Base-by-base conservation (phyloP, 2,797 vertebrate genomes). In the Acrossocheilus wenchowensis region DNA sequence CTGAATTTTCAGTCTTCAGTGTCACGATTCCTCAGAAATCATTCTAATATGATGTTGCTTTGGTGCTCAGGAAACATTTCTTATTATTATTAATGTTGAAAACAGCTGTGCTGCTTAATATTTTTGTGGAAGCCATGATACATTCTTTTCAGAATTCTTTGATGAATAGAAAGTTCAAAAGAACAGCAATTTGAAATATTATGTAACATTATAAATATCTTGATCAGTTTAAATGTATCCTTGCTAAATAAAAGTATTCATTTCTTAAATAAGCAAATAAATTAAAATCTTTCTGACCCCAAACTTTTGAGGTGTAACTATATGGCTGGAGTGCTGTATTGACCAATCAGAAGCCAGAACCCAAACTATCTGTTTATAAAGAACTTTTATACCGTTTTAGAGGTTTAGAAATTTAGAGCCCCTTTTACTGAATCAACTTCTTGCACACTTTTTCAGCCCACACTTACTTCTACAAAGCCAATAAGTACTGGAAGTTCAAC, bases 401-500 rank as follows among this genome's bases (percentile, higher is more conserved):
- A 60, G 75, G 23, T 57, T 78, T 57, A 15, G 11, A 78, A 8
- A 78, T 78, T n/a, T 57, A n/a, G 6, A 78, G 26, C 9, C 15
- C 34, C 57, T 74, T 54, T 78, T 17, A 78, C 84, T 50, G 54
- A 77, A 14, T 78, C 6, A 41, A 7, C 60, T 54, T 54, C 41
- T 64, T n/a, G n/a, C 62, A 68, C 68, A 2, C n/a, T 82, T 72
- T 68, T 84, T 52, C 92, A 98, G 97, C 94, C 45, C 97, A 97
- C 95, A 98, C 97, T 0, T 97, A 98, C 87, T 98, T 98, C 94
- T 97, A 97, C 94, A 98, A 98, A 94, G 97, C 96, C 84, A 97
- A 97, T 90, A 97, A 96, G 87, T 98, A 97, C 92, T 98, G 97
- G 97, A 97, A 97, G 91, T 98, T 97, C 92, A 97, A 97, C 93